Evolutionary conservation across 2,888 invertebrate genomes (phyloP).

Genomic region (Escarpia spicata): DNA sequence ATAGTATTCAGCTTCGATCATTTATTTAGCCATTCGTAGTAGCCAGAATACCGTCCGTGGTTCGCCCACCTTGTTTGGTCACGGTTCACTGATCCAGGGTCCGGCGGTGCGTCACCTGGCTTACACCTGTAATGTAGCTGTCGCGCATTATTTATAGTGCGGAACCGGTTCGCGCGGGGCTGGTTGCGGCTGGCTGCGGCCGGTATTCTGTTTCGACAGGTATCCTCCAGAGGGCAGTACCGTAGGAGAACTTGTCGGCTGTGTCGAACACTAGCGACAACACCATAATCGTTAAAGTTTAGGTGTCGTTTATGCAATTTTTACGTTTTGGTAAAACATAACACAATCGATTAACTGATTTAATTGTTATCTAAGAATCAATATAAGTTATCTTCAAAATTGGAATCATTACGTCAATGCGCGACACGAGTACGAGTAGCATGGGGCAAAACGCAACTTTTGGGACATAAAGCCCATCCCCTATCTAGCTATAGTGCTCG

Average conservation of each 20-base stretch:
- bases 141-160: slow-evolving; percentile 6
- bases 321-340: no score
- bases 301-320: no score
- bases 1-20: not conserved
- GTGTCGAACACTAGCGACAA: not conserved
- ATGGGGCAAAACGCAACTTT: no score
- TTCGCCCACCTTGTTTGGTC: not conserved
- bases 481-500: no score
- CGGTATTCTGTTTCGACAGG: not conserved
- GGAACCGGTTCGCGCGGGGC: not conserved
- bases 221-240: not conserved
- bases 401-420: no score
- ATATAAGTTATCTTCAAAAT: no score
- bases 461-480: no score
- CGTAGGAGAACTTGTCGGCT: not conserved
- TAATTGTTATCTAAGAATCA: no score
- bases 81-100: not conserved
- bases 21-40: not conserved
- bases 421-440: no score
- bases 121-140: not conserved
- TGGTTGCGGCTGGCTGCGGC: not conserved
- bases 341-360: no score
- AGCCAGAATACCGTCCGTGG: not conserved
- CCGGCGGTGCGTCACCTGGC: not conserved
- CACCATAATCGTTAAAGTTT: no score